Conservation (phyloP, 2,888 invertebrate genomes). For the Oligia strigilis region DNA sequence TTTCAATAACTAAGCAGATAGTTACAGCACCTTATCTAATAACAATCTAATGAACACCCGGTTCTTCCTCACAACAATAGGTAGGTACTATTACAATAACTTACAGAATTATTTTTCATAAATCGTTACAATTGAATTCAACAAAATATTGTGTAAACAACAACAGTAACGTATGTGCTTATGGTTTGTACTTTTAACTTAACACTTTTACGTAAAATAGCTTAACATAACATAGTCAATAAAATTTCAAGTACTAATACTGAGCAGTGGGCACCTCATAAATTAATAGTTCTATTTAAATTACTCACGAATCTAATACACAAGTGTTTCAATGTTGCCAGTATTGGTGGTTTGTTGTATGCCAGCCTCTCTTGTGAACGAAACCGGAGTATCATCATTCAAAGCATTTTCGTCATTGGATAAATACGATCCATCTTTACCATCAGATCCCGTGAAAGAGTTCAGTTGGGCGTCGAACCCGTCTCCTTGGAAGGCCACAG, state of each 20-base stretch:
- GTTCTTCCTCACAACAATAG: conserved; percentile 6
- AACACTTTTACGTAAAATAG: neutral
- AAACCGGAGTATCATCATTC: conserved; percentile 77
- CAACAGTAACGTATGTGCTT: neutral
- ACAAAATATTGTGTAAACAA: neutral
- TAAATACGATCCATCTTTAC: conserved; percentile 68
- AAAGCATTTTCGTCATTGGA: conserved; percentile 71
- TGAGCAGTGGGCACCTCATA: neutral
- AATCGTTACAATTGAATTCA: neutral
- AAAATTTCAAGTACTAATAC: neutral
- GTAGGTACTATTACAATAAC: neutral
- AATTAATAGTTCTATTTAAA: conserved; percentile 10
- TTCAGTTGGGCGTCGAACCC: conserved; percentile 76
- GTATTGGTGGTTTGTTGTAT: conserved; percentile 83
- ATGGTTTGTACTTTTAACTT: conserved; percentile 2
- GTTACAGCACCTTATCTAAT: conserved; percentile 37
- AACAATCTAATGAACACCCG: conserved; percentile 16
- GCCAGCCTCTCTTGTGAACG: conserved; percentile 83
- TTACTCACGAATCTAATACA: conserved; percentile 72
- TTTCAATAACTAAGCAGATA: conserved; percentile 49
- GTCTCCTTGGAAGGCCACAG: conserved; percentile 71
- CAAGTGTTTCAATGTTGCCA: conserved; percentile 81
- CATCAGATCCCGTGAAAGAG: conserved; percentile 74
- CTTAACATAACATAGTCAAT: neutral
- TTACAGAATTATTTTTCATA: neutral